Evolutionary conservation across 2,113 vertebrate species (phyloP).

Genomic region (Macroglossus sobrinus): DNA sequence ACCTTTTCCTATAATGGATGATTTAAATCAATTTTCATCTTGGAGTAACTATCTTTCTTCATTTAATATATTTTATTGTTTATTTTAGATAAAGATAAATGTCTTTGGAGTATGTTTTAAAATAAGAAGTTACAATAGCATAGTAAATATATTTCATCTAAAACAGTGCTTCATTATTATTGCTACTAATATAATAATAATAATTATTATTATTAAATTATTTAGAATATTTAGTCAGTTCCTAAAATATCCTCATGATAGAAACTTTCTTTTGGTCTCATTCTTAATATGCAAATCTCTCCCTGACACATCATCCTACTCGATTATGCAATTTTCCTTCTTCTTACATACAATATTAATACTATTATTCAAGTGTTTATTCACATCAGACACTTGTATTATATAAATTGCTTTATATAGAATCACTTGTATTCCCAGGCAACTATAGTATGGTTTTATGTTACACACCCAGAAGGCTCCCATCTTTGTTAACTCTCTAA

Average conservation of each 20-base stretch:
- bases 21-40: constrained; percentile 30
- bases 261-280: not conserved
- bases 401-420: not conserved
- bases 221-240: not conserved
- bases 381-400: not conserved
- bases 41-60: not conserved
- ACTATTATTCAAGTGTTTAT: not conserved
- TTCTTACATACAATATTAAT: not conserved
- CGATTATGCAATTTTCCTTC: not conserved
- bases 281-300: not conserved
- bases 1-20: not conserved
- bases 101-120: constrained; percentile 9
- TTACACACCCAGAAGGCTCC: not conserved
- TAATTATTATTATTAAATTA: not conserved
- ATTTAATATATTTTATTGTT: not conserved
- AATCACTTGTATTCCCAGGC: not conserved
- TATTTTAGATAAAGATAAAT: constrained; percentile 10
- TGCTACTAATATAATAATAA: not conserved
- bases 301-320: not conserved
- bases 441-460: not conserved
- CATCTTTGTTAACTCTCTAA: not conserved
- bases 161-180: not conserved
- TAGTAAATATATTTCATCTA: not conserved
- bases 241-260: not conserved
- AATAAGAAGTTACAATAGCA: not conserved